Conservation (phyloP, 2,797 vertebrate species). For the Falco peregrinus region DNA sequence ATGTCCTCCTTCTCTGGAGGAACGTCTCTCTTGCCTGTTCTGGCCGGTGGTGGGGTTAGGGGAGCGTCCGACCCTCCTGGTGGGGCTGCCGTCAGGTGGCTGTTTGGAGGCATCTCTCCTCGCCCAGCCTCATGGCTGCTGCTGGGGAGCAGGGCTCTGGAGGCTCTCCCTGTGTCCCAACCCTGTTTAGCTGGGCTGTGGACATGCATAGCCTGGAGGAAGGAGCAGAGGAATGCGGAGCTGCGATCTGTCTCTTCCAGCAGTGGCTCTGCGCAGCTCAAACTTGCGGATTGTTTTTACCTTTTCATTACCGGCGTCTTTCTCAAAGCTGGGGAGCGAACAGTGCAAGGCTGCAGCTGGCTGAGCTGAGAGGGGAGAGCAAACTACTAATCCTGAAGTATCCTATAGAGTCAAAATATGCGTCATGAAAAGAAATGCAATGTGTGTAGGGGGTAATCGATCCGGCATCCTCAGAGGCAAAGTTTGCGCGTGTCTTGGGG, state of each 20-base stretch:
- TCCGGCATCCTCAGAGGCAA: neutral
- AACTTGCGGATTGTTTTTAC: neutral
- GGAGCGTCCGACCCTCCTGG: accelerated
- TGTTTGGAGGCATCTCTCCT: neutral
- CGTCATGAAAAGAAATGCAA: accelerated
- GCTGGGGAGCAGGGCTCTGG: neutral
- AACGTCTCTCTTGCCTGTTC: neutral
- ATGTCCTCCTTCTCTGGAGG: neutral
- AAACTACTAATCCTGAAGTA: neutral
- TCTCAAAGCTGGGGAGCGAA: neutral
- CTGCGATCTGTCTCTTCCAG: neutral
- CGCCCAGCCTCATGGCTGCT: accelerated
- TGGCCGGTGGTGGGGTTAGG: accelerated
- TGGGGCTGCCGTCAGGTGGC: neutral
- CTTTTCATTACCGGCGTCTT: neutral
- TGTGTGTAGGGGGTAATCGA: too few species aligned
- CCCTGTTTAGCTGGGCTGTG: neutral
- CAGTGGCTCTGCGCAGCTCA: neutral
- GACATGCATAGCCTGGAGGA: conserved; percentile 2
- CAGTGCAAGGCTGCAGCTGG: accelerated
- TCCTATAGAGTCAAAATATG: neutral
- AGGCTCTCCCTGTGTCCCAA: neutral
- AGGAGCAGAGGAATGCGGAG: conserved; percentile 21
- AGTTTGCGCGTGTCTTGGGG: neutral
- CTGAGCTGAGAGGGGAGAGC: too few species aligned